Evolutionary conservation across 2,888 invertebrate genomes (phyloP).

Genomic region (Diplolepis rosae): DNA sequence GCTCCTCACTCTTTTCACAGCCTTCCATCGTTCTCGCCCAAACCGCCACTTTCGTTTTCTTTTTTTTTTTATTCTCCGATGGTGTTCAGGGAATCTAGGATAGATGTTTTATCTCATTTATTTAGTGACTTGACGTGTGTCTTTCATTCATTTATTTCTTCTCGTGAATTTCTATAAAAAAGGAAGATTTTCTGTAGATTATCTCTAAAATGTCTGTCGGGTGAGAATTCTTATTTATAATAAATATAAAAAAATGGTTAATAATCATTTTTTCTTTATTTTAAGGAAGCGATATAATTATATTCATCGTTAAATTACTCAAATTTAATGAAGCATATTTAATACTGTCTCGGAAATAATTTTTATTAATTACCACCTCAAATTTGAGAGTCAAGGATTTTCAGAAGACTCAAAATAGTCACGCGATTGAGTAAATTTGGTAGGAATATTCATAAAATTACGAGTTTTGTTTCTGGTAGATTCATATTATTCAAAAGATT

Average conservation of each 20-base stretch:
- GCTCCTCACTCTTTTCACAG: conserved; percentile 32
- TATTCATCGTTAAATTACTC: no score
- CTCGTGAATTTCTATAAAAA: background rate
- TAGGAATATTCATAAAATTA: no score
- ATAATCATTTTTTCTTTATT: no score
- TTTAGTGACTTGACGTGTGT: background rate
- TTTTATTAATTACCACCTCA: no score
- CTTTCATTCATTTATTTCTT: background rate
- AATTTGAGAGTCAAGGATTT: no score
- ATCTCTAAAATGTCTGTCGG: background rate
- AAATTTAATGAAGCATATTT: no score
- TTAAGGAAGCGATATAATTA: no score
- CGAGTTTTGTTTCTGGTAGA: no score
- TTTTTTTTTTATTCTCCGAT: background rate
- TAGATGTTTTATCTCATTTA: background rate
- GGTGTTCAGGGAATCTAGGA: background rate
- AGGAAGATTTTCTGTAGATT: background rate
- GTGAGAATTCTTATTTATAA: background rate
- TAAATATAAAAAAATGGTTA: background rate
- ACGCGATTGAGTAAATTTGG: no score
- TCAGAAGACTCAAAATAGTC: no score
- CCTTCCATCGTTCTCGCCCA: background rate
- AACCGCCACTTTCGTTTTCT: background rate
- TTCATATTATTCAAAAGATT: no score
- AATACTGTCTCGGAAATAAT: no score